Percentiles rank a stretch among this genome's conserved stretches.
These are phyloP conservation scores for Ceriagrion tenellum DNA, from an alignment of 2,888 invertebrate genomes.

Conservation along the genomic window DNA sequence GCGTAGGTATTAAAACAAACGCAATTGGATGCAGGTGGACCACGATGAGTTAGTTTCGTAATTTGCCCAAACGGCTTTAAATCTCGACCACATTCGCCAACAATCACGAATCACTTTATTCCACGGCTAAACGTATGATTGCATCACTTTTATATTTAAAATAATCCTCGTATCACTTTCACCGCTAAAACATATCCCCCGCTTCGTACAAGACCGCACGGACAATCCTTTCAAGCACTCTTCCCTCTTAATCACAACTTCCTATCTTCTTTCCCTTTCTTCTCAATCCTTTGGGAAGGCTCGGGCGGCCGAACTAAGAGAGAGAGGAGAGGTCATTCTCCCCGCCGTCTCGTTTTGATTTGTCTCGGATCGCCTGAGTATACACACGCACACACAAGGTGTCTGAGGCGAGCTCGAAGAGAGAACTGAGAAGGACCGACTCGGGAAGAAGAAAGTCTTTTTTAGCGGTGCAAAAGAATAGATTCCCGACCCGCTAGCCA, in stretches of 20 bases:
- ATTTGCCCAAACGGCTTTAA: too few relatives aligned
- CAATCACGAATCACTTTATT: too few relatives aligned
- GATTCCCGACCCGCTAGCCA: background rate
- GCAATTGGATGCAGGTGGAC: too few relatives aligned
- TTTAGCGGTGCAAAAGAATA: background rate
- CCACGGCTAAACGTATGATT: too few relatives aligned
- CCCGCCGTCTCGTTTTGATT: background rate
- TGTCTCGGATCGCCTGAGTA: background rate
- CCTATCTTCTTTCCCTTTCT: too few relatives aligned
- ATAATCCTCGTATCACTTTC: too few relatives aligned
- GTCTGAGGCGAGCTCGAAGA: background rate
- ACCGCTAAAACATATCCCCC: too few relatives aligned
- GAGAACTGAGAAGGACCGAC: background rate
- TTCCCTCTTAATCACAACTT: background rate
- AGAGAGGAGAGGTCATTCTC: background rate
- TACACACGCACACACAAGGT: background rate
- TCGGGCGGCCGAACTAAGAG: background rate
- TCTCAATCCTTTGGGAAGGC: background rate
- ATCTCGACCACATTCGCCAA: too few relatives aligned
- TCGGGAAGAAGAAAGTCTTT: background rate
- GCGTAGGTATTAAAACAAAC: too few relatives aligned
- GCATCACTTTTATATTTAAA: too few relatives aligned
- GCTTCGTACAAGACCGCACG: background rate
- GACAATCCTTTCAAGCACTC: background rate
- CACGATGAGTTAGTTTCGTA: too few relatives aligned